Evolutionary conservation across 2,888 invertebrate species (phyloP).

Genomic region (Blomia tropicalis): DNA sequence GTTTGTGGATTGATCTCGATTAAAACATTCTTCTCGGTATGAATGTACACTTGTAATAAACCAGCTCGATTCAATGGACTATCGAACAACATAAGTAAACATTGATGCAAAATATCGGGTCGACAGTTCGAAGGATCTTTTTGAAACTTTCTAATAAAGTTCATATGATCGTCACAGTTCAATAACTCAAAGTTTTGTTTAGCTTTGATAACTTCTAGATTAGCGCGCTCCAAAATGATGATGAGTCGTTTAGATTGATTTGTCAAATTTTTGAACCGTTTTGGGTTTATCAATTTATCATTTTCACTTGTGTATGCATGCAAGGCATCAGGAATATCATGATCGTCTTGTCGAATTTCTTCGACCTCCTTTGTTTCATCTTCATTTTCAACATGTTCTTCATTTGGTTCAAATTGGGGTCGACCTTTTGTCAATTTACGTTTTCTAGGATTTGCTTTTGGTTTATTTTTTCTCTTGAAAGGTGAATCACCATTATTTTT

Average conservation of each 20-base stretch:
- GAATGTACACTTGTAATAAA: conserved; percentile 55
- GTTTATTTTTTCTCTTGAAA: background rate
- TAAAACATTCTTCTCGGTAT: conserved; percentile 39
- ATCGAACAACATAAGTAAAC: conserved; percentile 89
- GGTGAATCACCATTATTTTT: background rate
- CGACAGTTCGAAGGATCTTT: conserved; percentile 72
- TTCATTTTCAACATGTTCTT: background rate
- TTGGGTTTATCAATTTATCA: conserved; percentile 17
- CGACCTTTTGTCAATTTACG: background rate
- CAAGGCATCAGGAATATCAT: conserved; percentile 22
- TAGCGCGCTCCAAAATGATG: conserved; percentile 79
- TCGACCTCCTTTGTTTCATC: background rate
- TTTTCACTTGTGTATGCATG: background rate
- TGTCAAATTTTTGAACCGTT: conserved; percentile 23
- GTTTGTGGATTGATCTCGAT: conserved; percentile 43
- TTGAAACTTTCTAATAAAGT: conserved; percentile 65
- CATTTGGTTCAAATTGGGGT: background rate
- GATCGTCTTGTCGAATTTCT: background rate
- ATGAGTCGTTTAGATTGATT: conserved; percentile 55
- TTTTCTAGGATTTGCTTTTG: background rate
- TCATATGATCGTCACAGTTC: conserved; percentile 80
- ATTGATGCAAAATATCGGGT: conserved; percentile 92
- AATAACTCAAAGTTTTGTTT: conserved; percentile 73
- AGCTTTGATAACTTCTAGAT: conserved; percentile 81
- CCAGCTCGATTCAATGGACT: conserved; percentile 92